phyloP scores from a whole-genome alignment of 2,797 vertebrate species.

The Holocentrus rufus region DNA sequence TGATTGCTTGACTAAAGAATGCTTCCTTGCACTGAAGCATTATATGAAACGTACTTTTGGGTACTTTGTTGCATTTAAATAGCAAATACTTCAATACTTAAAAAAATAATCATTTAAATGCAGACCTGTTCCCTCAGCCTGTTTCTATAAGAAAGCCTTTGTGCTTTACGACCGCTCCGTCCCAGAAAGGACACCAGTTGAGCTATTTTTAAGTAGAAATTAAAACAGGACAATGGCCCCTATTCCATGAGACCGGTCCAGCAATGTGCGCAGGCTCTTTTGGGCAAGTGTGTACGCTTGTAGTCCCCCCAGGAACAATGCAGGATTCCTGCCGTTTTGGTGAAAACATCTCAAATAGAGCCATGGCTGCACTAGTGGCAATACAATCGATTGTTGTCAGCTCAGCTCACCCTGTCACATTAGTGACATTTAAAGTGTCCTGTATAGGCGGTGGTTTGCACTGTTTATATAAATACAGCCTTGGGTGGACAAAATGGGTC shows the following conservation, averaged over 20 bases:
- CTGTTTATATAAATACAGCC: slow-evolving; percentile 63
- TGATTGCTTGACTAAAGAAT: no score
- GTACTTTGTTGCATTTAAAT: slow-evolving; percentile 14
- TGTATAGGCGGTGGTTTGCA: slow-evolving; percentile 48
- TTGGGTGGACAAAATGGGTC: slow-evolving; percentile 40
- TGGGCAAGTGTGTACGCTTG: slow-evolving; percentile 77
- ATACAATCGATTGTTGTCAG: slow-evolving; percentile 78
- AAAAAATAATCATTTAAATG: slow-evolving; percentile 25
- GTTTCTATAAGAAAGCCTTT: slow-evolving; percentile 74
- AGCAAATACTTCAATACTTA: background rate
- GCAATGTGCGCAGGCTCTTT: slow-evolving; percentile 80
- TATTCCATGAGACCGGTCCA: slow-evolving; percentile 75
- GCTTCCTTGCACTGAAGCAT: no score
- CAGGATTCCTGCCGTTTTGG: slow-evolving; percentile 83
- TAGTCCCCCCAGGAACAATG: slow-evolving; percentile 79
- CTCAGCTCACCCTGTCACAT: slow-evolving; percentile 72
- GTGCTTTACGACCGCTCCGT: slow-evolving; percentile 70
- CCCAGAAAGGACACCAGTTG: slow-evolving; percentile 80
- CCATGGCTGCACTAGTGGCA: slow-evolving; percentile 74
- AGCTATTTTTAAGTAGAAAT: slow-evolving; percentile 81
- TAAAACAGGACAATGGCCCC: slow-evolving; percentile 84
- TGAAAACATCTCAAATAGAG: slow-evolving; percentile 85
- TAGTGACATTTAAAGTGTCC: slow-evolving; percentile 70
- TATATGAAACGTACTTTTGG: background rate
- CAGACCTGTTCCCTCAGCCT: slow-evolving; percentile 36